A percentile compares a stretch with the other conserved stretches of the same genome.
phyloP scores from a whole-genome alignment of 1,140 invertebrate species.

The Geopemphigus sp. region DNA sequence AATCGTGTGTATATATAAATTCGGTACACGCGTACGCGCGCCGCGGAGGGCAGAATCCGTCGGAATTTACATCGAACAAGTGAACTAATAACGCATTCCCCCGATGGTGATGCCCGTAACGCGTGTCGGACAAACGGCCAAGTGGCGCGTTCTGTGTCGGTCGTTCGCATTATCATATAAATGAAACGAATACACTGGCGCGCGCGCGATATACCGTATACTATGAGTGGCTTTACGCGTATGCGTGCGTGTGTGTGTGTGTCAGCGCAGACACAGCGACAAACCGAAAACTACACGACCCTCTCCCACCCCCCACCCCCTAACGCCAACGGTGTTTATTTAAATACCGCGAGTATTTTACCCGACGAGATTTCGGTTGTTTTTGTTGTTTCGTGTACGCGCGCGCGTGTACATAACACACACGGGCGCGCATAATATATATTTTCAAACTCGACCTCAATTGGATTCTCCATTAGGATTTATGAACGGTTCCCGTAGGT shows the following conservation, averaged over 20 bases:
- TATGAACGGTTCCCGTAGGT: not conserved
- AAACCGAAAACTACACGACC: no score
- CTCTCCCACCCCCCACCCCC: no score
- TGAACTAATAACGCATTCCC: slow-evolving; percentile 42
- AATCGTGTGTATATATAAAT: not conserved
- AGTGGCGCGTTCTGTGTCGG: slow-evolving; percentile 21
- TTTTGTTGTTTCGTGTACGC: no score
- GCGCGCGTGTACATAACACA: no score
- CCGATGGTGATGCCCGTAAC: slow-evolving; percentile 13
- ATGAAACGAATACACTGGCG: slow-evolving; percentile 20
- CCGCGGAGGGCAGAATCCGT: not conserved
- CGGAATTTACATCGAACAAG: slow-evolving; percentile 44
- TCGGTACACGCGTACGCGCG: not conserved
- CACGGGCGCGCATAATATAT: no score
- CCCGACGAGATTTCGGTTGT: no score
- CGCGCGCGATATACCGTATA: not conserved
- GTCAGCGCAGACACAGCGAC: no score
- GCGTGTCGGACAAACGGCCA: slow-evolving; percentile 21
- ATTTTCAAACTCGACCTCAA: no score
- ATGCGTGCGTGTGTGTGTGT: no score
- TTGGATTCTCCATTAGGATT: not conserved
- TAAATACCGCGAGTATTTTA: no score
- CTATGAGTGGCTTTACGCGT: no score
- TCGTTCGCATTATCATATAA: slow-evolving; percentile 46
- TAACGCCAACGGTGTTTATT: no score